Evolutionary conservation across 2,113 vertebrate species (phyloP), one percentile per base, ranked within the genome.

Genomic region (Rhynchopsitta pachyrhyncha): DNA sequence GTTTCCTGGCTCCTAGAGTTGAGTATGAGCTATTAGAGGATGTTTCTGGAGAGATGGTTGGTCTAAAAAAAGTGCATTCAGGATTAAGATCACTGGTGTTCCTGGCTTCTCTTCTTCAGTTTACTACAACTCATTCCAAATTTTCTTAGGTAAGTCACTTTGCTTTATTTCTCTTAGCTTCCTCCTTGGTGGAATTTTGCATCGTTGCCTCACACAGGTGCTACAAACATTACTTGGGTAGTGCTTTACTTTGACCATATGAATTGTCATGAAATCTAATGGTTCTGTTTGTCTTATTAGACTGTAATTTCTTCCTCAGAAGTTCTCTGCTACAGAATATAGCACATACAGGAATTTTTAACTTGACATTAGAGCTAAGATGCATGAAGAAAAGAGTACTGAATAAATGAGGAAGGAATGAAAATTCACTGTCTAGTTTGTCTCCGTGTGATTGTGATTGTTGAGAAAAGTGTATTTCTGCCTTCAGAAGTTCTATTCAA

Each of bases 61-160:
- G 17, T 23, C 67, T 44, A 8, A 67, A 60, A 60, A 64, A 67
- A 63, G 37, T 35, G 3, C 0, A 2, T 53, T 31, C 1, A 31
- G 27, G 53, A 18, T 42, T 87, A 37, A 52, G 42, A 23, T 79
- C 31, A 60, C 35, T 78, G 42, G 17, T 82, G 22, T 86, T 96
- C 12, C 17, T 81, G 5, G 28, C 6, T 87, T 82, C 37, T 2
- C 3, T 11, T 76, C 25, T 46, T 90, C 25, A 46, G 33, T 66
- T 15, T 79, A 44, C 44, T 64, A 4, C 13, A 17, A 15, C 39
- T 25, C 11, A 3, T 86, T 85, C 25, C 24, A 59, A 39, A 19
- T 69, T n/a, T 74, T 28, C n/a, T 73, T 81, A 76, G 37, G 29
- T 59, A 93, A 68, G 44, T 95, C 29, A 67, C 6, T 90, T 70